These are phyloP conservation scores for Macrobrachium rosenbergii DNA, from an alignment of 1,140 invertebrate species.

Conservation along the genomic window DNA sequence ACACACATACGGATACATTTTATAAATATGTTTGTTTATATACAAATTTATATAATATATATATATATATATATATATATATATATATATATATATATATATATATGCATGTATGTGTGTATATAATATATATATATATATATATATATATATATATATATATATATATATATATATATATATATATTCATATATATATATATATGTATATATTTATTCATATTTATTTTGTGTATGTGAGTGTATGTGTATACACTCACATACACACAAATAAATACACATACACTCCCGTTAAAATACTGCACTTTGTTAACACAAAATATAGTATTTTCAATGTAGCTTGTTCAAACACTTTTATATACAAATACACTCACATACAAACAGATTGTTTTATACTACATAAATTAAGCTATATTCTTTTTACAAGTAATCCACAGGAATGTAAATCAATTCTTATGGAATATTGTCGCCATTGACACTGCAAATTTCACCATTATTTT, in stretches of 20 bases:
- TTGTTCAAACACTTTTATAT: too few relatives aligned
- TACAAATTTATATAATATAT: background rate
- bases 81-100: background rate
- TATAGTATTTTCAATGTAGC: too few relatives aligned
- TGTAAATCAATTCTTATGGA: too few relatives aligned
- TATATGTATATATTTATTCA: constrained; percentile 5
- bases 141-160: background rate
- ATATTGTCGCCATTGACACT: too few relatives aligned
- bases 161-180: constrained; percentile 3
- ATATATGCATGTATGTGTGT: background rate
- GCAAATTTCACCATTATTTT: too few relatives aligned
- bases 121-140: constrained; percentile 4
- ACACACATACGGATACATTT: background rate
- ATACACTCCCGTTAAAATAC: too few relatives aligned
- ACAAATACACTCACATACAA: too few relatives aligned
- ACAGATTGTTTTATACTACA: too few relatives aligned
- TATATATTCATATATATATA: constrained; percentile 13
- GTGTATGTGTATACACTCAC: too few relatives aligned
- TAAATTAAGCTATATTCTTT: too few relatives aligned
- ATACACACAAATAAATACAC: background rate
- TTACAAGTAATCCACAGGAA: too few relatives aligned
- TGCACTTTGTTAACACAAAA: too few relatives aligned
- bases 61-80: constrained; percentile 19
- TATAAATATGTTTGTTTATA: background rate
- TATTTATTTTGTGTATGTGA: background rate